Percentiles rank a stretch among this genome's conserved stretches.
phyloP scores from a whole-genome alignment of 2,113 vertebrate species.

The Cisticola juncidis region DNA sequence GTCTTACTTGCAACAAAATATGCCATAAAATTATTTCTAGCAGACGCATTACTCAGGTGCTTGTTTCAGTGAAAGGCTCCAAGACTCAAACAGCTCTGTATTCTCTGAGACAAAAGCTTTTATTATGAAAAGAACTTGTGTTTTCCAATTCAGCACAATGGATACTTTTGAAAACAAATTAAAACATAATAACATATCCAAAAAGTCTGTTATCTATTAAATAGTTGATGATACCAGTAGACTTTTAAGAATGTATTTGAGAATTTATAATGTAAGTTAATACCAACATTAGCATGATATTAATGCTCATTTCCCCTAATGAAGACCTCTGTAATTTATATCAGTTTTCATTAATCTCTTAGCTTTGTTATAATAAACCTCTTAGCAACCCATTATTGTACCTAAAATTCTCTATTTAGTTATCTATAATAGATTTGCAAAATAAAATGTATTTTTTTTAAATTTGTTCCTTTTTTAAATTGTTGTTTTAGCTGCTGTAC shows the following conservation, averaged over 20 bases:
- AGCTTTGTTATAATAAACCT: background rate
- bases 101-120: background rate
- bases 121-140: background rate
- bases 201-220: background rate
- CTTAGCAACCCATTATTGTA: background rate
- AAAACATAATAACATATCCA: background rate
- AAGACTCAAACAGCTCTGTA: background rate
- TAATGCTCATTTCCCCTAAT: background rate
- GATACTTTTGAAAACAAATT: background rate
- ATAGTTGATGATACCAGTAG: background rate
- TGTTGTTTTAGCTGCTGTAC: background rate
- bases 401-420: background rate
- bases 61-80: background rate
- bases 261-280: background rate
- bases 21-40: background rate
- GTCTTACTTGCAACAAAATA: background rate
- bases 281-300: background rate
- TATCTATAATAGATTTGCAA: background rate
- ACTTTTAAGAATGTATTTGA: background rate
- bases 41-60: background rate
- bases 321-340: background rate
- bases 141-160: background rate
- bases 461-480: background rate
- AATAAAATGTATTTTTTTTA: background rate
- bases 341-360: background rate